phyloP scores from a whole-genome alignment of 2,888 invertebrate genomes.

The Lochmaea crataegi region DNA sequence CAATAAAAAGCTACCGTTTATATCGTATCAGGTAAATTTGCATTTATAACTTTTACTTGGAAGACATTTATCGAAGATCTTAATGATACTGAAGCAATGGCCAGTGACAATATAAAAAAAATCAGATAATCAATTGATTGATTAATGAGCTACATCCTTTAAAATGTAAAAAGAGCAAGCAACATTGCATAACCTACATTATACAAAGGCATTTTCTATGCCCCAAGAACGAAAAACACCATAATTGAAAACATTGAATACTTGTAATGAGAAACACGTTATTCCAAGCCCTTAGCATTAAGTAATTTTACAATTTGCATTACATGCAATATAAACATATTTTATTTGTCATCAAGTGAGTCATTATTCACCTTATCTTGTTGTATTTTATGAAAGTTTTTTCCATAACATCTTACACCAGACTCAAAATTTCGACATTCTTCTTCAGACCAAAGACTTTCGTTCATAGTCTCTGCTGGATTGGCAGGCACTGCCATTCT shows the following conservation, averaged over 20 bases:
- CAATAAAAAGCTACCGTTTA: too few species aligned
- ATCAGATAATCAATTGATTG: too few species aligned
- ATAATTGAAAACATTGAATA: neutral
- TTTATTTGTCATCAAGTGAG: slow-evolving; percentile 6
- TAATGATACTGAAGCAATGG: too few species aligned
- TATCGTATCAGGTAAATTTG: too few species aligned
- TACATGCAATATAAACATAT: slow-evolving; percentile 13
- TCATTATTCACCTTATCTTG: slow-evolving; percentile 80
- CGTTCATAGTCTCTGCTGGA: slow-evolving; percentile 77
- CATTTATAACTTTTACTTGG: too few species aligned
- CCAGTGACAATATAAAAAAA: too few species aligned
- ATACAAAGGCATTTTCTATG: neutral
- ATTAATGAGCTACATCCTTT: too few species aligned
- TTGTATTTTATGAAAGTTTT: slow-evolving; percentile 95
- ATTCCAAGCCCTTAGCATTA: neutral
- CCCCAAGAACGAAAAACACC: neutral
- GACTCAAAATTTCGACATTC: slow-evolving; percentile 97
- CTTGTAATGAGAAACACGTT: neutral
- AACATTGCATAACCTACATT: too few species aligned
- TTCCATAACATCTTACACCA: slow-evolving; percentile 92
- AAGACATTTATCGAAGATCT: too few species aligned
- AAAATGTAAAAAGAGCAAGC: too few species aligned
- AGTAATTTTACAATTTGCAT: neutral
- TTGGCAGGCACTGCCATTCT: slow-evolving; percentile 65
- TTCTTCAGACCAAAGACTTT: slow-evolving; percentile 89